Evolutionary conservation across 2,888 invertebrate genomes (phyloP).

Genomic region (Caenorhabditis sp.): DNA sequence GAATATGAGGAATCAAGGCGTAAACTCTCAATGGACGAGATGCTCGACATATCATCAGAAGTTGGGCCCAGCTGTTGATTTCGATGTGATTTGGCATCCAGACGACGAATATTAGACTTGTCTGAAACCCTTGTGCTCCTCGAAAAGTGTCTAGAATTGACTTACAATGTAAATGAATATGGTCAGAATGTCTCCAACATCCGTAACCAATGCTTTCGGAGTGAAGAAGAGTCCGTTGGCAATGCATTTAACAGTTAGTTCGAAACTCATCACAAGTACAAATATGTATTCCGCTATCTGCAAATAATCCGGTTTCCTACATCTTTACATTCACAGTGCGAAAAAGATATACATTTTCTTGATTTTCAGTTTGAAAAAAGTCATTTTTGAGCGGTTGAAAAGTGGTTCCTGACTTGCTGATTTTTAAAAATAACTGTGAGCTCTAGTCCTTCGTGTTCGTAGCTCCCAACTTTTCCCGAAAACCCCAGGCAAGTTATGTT

Average conservation of each 20-base stretch:
- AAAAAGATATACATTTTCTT: too few species aligned
- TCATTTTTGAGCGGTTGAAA: too few species aligned
- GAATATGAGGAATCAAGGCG: conserved; percentile 95
- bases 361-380: too few species aligned
- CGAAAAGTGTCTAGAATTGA: conserved; percentile 68
- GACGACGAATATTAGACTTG: conserved; percentile 88
- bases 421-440: too few species aligned
- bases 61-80: conserved; percentile 94
- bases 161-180: conserved; percentile 96
- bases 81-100: conserved; percentile 96
- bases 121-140: conserved; percentile 62
- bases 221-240: conserved; percentile 99
- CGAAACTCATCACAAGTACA: conserved; percentile 98
- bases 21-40: conserved; percentile 96
- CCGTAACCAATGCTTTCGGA: conserved; percentile 96
- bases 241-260: conserved; percentile 94
- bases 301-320: conserved; percentile 11
- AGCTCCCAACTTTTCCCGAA: too few species aligned
- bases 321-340: too few species aligned
- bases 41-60: conserved; percentile 94
- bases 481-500: too few species aligned
- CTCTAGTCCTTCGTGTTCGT: too few species aligned
- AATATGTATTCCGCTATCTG: conserved; percentile 94
- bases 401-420: too few species aligned
- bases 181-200: conserved; percentile 97